Percentiles rank a stretch among this genome's conserved stretches.
Evolutionary conservation across 1,140 invertebrate species (phyloP).

Genomic region (Eufriesea mexicana): DNA sequence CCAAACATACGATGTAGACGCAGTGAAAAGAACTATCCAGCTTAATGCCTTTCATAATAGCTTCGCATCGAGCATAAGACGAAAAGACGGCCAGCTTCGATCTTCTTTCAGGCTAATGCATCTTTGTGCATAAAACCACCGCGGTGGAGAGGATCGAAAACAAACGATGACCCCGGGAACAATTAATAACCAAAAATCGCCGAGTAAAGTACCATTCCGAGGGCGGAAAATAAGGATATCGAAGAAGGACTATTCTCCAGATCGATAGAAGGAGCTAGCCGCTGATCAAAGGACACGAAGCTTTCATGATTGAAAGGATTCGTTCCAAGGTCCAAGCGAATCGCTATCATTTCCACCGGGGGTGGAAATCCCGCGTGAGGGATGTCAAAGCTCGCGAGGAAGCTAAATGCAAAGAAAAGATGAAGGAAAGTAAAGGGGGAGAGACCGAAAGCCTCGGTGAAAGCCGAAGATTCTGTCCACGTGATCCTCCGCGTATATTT

Average conservation of each 20-base stretch:
- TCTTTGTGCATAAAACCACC: neutral
- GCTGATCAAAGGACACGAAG: conserved; percentile 31
- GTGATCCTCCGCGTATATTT: conserved; percentile 8
- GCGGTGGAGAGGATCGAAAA: neutral
- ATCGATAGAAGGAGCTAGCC: conserved; percentile 16
- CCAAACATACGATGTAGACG: neutral
- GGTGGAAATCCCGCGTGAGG: neutral
- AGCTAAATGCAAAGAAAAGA: neutral
- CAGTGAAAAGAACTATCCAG: neutral
- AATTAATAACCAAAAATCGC: conserved; percentile 35
- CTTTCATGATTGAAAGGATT: conserved; percentile 26
- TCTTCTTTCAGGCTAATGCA: neutral
- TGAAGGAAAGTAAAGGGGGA: neutral
- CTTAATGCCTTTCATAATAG: neutral
- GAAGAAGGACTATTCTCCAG: neutral
- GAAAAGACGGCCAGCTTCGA: neutral
- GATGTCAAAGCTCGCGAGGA: conserved; percentile 10
- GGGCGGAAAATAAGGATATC: neutral
- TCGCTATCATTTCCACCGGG: conserved; percentile 10
- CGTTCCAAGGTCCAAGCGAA: conserved; percentile 13
- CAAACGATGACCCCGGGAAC: neutral
- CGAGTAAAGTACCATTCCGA: conserved; percentile 7
- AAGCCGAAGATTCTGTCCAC: neutral
- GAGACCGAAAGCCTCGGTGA: conserved; percentile 15
- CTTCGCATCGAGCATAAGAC: neutral